A percentile compares a stretch with the other conserved stretches of the same genome.
phyloP scores from a whole-genome alignment of 2,888 invertebrate species.

The Hypomecis punctinalis region DNA sequence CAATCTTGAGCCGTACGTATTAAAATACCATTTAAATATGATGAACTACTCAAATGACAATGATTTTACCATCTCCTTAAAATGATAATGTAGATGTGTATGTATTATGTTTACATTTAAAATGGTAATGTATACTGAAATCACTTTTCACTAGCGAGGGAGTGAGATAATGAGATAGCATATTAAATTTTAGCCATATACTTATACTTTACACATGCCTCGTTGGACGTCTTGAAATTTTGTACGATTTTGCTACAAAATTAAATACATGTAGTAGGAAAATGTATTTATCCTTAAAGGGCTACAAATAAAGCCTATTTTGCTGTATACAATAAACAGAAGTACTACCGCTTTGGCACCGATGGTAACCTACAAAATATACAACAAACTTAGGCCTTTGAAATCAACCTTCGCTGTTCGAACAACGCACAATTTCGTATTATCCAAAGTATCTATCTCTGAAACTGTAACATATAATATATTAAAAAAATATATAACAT shows the following conservation, averaged over 20 bases:
- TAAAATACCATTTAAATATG: slow-evolving; percentile 35
- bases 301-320: neutral
- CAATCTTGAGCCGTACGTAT: slow-evolving; percentile 33
- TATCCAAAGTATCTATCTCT: neutral
- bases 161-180: neutral
- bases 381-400: slow-evolving; percentile 54
- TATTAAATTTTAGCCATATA: neutral
- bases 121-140: too few relatives aligned
- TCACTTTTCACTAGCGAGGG: neutral
- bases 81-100: too few relatives aligned
- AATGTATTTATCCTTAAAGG: too few relatives aligned
- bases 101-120: too few relatives aligned
- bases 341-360: slow-evolving; percentile 66
- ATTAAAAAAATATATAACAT: slow-evolving; percentile 36
- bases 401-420: slow-evolving; percentile 11
- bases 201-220: neutral
- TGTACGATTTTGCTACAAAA: slow-evolving; percentile 9
- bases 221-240: neutral
- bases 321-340: slow-evolving; percentile 31
- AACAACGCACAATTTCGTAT: neutral
- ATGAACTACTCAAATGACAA: slow-evolving; percentile 1
- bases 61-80: neutral
- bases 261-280: neutral
- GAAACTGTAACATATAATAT: slow-evolving; percentile 18
- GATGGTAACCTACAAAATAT: slow-evolving; percentile 60